phyloP scores from a whole-genome alignment of 2,113 vertebrate genomes.

The Platycercus adscitus region DNA sequence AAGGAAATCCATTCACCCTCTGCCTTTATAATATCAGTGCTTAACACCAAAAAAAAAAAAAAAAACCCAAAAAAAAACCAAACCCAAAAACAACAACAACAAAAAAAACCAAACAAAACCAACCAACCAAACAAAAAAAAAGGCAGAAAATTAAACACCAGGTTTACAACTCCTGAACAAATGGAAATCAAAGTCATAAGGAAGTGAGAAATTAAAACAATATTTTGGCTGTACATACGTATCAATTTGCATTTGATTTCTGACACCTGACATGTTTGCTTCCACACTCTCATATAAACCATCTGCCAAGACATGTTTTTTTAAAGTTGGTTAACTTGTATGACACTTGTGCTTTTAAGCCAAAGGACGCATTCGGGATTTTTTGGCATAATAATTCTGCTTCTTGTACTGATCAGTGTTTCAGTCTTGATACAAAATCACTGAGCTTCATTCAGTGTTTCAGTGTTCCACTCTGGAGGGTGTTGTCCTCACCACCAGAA shows the following conservation, averaged over 20 bases:
- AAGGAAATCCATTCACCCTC: not conserved
- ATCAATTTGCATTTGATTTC: not conserved
- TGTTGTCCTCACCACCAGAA: not conserved
- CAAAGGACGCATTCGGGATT: not conserved
- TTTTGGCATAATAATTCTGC: not conserved
- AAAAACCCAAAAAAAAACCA: not conserved
- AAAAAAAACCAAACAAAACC: not conserved
- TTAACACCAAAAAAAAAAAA: not conserved
- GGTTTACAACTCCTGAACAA: not conserved
- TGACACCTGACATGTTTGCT: not conserved
- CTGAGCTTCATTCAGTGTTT: not conserved
- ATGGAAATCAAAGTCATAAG: not conserved
- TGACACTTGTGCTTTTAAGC: not conserved
- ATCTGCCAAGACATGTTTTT: not conserved
- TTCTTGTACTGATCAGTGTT: not conserved
- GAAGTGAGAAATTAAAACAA: not conserved
- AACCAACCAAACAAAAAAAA: not conserved
- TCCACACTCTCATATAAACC: not conserved
- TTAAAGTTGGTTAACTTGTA: not conserved
- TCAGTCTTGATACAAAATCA: not conserved
- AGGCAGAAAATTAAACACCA: not conserved
- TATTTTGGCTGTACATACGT: not conserved
- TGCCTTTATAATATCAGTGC: not conserved
- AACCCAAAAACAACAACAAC: too few species aligned
- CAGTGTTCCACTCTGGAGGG: too few species aligned